Evolutionary conservation across 1,140 invertebrate genomes (phyloP), one percentile per base, ranked within the genome.

Genomic region (Dendroctonus valens): DNA sequence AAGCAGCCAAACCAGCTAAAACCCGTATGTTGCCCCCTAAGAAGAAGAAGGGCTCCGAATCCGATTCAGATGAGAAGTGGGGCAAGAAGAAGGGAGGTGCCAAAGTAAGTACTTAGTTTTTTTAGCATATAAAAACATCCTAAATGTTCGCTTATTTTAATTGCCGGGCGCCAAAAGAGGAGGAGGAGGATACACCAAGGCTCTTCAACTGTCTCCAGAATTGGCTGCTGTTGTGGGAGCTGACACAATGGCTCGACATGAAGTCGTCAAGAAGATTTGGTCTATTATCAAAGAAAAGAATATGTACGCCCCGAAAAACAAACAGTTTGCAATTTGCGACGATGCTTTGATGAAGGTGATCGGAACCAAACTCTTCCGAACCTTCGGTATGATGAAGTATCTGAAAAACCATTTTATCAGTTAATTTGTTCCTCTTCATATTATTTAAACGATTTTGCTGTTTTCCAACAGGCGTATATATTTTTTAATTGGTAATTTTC

Each of bases 331-430:
- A 50, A 92, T 96, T 72, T 97, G 94, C 80, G 93, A 97, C 76
- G 92, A 94, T 49, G 91, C 94, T 62, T 80, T 97, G 11, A 82
- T 90, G 77, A 93, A 93, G 80, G 89, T 97, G 50, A 91, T 97
- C 76, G 93, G 92, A 15, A 88, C 91, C 0, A 93, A 94, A 77
- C 87, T 92, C 68, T 94, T 96, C 85, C 87, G 91, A 73, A 94
- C 91, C 44, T 96, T 95, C 72, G 92, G 91, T 71, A 96, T 96
- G 93, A 93, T 97, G 90, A 96, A 96, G 78, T 93, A 93, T 79
- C 83, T 97, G 66, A 94, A 95, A 80, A 87, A 89, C 68, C 93
- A 97, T 81, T 95, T 97, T 81, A 80, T 90, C 75, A 86, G 88
- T 73, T 88, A 88, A 83, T 14, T 26, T n/a, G 37, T 52, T 14